These are phyloP conservation scores for Paragorgia papillata DNA, from an alignment of 92 coral and sea anemone species.

Conservation along the genomic window DNA sequence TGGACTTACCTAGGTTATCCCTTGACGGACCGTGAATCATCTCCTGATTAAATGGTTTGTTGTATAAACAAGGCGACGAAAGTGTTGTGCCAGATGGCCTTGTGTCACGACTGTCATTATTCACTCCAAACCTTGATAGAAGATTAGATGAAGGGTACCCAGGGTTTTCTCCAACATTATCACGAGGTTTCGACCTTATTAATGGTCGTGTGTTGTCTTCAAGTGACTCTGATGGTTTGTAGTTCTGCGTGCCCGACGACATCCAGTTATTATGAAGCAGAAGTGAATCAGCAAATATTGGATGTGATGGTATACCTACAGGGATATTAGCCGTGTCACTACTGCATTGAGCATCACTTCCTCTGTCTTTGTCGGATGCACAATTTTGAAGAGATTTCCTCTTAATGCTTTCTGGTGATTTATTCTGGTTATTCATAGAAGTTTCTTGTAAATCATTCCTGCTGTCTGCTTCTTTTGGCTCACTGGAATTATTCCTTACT, in stretches of 20 bases:
- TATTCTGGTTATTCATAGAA: background rate
- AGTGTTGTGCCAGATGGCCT: conserved; percentile 6
- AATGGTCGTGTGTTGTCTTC: background rate
- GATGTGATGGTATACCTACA: conserved; percentile 36
- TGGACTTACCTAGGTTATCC: no score
- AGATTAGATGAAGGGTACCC: background rate
- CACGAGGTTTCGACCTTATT: background rate
- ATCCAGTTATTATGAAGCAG: background rate
- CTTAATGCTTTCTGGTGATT: background rate
- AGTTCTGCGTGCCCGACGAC: background rate
- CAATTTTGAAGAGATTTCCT: background rate
- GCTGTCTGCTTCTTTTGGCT: no score
- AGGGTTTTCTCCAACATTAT: background rate
- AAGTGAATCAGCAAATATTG: background rate
- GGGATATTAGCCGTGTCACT: background rate
- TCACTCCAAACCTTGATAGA: conserved; percentile 20
- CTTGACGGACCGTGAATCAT: background rate
- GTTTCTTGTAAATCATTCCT: background rate
- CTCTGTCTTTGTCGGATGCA: background rate
- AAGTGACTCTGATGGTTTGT: background rate
- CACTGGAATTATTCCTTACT: no score
- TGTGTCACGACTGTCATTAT: background rate
- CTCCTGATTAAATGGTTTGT: background rate
- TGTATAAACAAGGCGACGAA: conserved; percentile 22
- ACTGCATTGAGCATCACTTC: background rate